Base-by-base conservation (phyloP, 2,888 invertebrate genomes). In the Cheilosia soror region DNA sequence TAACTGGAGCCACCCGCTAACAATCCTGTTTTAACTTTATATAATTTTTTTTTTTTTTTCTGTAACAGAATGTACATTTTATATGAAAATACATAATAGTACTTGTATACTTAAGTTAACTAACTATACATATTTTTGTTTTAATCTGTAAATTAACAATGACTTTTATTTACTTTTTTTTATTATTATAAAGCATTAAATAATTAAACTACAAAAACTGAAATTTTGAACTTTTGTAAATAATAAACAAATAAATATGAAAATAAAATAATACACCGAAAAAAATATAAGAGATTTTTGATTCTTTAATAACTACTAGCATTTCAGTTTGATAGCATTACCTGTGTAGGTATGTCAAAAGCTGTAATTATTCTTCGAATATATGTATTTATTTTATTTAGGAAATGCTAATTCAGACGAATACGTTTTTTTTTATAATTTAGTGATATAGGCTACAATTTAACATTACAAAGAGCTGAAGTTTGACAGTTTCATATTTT, bases 121-220 rank as follows among this genome's bases (percentile, higher is more conserved):
- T 84, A 84, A 84, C 83, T 79, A 60, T 25, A 57, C 13, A 40
- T 49, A 60, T 40, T 53, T 53, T 47, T 42, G 51, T 66, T 72
- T 72, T 42, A 47, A 66, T 58, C 42, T 76, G 80, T 84, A 71
- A 84, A 80, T 76, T 84, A 84, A 84, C 84, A 75, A 76, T n/a
- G 79, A 49, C 63, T 79, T 47, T 75, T 49, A 55, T 72, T 55
- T 49, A 62, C 71, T 27, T 66, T 66, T 33, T 60, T 51, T 9
- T 66, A 65, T 40, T 65, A 53, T 72, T 40, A 15, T 51, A 57
- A 72, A 69, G 31, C 31, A 51, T 42, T 20, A 55, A 62, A 58
- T 31, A 53, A 49, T 20, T 55, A 47, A 40, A 44, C 29, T 4
- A 29, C 4, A 31, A 47, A 33, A 55, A 51, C 57, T 25, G 11